Evolutionary conservation across 2,113 vertebrate genomes (phyloP), one percentile per base, ranked within the genome.

Genomic region (Beaufortia kweichowensis): DNA sequence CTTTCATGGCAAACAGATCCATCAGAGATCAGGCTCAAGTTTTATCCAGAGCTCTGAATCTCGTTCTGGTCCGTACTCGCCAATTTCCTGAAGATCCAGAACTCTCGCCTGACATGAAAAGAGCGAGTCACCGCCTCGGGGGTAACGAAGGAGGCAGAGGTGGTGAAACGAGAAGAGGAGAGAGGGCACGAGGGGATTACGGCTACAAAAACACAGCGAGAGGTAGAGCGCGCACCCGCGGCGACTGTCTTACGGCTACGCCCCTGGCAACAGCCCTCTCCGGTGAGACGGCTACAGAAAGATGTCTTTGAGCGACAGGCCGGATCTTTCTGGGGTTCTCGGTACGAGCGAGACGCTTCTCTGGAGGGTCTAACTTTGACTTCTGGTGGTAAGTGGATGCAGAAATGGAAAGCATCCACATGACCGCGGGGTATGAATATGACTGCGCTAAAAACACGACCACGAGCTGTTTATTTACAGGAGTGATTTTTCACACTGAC

Each of bases 141-240:
- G 71, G 67, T 24, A 76, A 26, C 12, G 68, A 29, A 9, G 14
- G 75, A 60, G 60, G 31, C 17, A 50, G 48, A 8, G 48, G 19
- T 53, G 48, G 48, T 14, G 19, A 15, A 53, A 53, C 48, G 76
- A n/a, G 64, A 70, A 29, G 62, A 11, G 46, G 26, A 15, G 46
- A 62, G 73, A 23, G 6, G 56, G n/a, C 53, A 28, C 41, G 33
- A 43, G 63, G 75, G 75, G 86, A 86, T 87, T 84, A 86, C 15
- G 65, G 50, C 64, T 63, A 82, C 64, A 77, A 75, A 74, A 69
- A 78, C 68, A 65, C 46, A 48, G 61, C 64, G 39, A 83, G 83
- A 89, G 84, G 86, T 88, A 90, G 87, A 87, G 88, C 87, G 88
- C 90, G 91, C 88, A 90, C 90, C 90, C 87, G 88, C 82, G 89